phyloP scores from a whole-genome alignment of 2,888 invertebrate genomes.

The Maniola hyperantus region DNA sequence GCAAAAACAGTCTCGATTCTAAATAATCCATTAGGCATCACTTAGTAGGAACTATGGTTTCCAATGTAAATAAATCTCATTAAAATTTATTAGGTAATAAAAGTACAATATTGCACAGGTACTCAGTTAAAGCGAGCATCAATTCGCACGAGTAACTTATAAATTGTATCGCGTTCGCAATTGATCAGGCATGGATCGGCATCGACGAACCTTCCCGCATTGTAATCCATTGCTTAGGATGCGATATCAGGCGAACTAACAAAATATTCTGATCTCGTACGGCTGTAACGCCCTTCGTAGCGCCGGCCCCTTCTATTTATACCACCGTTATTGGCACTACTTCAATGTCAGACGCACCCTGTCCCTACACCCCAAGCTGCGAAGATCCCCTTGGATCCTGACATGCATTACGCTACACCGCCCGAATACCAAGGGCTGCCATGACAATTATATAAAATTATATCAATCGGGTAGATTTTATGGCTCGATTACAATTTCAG shows the following conservation, averaged over 20 bases:
- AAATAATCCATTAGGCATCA: neutral
- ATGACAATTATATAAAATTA: slow-evolving; percentile 67
- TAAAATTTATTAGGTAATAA: slow-evolving; percentile 26
- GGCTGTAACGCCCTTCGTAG: slow-evolving; percentile 75
- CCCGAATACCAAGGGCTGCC: slow-evolving; percentile 68
- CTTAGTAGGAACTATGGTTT: neutral
- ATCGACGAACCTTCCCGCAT: slow-evolving; percentile 72
- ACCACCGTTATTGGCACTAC: slow-evolving; percentile 83
- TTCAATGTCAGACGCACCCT: slow-evolving; percentile 84
- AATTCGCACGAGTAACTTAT: slow-evolving; percentile 54
- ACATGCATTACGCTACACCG: slow-evolving; percentile 76
- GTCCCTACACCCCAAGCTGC: slow-evolving; percentile 68
- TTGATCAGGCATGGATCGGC: slow-evolving; percentile 66
- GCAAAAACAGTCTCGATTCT: too few relatives aligned
- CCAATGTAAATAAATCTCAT: slow-evolving; percentile 1
- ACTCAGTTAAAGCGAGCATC: slow-evolving; percentile 37
- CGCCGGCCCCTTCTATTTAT: slow-evolving; percentile 79
- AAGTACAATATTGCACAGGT: slow-evolving; percentile 31
- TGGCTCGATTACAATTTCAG: slow-evolving; percentile 71
- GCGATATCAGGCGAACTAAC: slow-evolving; percentile 61
- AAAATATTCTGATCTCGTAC: slow-evolving; percentile 82
- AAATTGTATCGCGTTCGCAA: slow-evolving; percentile 65
- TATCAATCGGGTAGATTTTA: slow-evolving; percentile 77
- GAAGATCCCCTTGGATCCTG: slow-evolving; percentile 59
- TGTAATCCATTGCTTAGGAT: slow-evolving; percentile 80